Percentiles rank a stretch among this genome's conserved stretches.
phyloP scores from a whole-genome alignment of 2,888 invertebrate species.

The Eristalis tenax region DNA sequence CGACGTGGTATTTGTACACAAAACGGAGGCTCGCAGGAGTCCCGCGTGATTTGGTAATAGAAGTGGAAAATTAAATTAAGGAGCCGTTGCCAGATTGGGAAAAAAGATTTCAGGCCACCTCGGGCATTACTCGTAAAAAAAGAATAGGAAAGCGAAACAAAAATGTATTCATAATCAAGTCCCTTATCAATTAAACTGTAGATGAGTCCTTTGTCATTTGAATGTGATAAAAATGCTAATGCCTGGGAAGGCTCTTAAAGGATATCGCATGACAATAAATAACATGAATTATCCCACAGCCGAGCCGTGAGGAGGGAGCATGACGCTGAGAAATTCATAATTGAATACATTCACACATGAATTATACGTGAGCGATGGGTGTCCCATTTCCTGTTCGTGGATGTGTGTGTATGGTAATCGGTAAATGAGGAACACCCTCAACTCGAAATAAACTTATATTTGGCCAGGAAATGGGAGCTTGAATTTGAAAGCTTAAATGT shows the following conservation, averaged over 20 bases:
- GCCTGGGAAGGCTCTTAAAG: background rate
- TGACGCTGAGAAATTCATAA: background rate
- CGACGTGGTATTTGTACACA: background rate
- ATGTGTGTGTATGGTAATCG: background rate
- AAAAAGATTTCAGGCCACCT: background rate
- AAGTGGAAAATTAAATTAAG: slow-evolving; percentile 38
- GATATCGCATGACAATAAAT: background rate
- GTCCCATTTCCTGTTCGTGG: background rate
- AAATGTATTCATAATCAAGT: background rate
- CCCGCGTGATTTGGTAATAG: background rate
- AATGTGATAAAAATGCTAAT: background rate
- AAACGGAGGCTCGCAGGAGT: background rate
- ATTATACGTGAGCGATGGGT: background rate
- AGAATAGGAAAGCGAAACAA: background rate
- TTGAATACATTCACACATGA: background rate
- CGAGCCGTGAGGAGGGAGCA: background rate
- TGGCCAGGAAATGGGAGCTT: no score
- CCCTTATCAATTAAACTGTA: background rate
- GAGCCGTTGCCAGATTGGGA: slow-evolving; percentile 32
- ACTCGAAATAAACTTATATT: no score
- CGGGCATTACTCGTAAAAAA: background rate
- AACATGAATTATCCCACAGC: background rate
- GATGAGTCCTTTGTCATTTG: slow-evolving; percentile 1
- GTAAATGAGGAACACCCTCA: background rate
- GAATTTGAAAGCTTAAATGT: no score